Evolutionary conservation across 1,140 invertebrate genomes (phyloP).

Genomic region (Pseudachorutes palmiensis): DNA sequence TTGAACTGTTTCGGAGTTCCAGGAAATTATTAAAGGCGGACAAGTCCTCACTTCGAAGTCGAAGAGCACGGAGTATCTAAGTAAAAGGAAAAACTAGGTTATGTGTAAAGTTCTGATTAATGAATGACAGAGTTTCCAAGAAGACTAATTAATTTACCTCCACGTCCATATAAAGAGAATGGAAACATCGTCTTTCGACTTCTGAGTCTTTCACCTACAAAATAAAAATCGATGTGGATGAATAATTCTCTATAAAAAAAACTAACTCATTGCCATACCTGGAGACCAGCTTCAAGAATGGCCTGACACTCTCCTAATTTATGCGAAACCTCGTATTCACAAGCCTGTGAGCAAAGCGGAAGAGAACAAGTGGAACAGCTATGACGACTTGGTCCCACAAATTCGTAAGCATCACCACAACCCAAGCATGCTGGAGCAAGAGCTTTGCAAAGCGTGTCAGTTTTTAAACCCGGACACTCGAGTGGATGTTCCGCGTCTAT

Average conservation of each 20-base stretch:
- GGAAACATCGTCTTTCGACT: constrained; percentile 25
- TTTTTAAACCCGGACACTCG: background rate
- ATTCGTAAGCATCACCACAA: constrained; percentile 25
- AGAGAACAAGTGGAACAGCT: constrained; percentile 27
- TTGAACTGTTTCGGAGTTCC: constrained; percentile 18
- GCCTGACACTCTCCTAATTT: constrained; percentile 25
- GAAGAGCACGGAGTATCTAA: constrained; percentile 34
- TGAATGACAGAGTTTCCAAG: background rate
- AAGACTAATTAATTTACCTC: background rate
- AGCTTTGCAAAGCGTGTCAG: constrained; percentile 12
- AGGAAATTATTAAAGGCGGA: constrained; percentile 24
- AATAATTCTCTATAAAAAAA: constrained; percentile 1
- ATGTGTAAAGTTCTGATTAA: background rate
- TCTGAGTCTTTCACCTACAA: constrained; percentile 20
- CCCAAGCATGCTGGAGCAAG: constrained; percentile 32
- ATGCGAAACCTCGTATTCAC: constrained; percentile 26
- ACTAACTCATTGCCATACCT: constrained; percentile 26
- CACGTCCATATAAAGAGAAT: constrained; percentile 34
- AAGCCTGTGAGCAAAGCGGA: constrained; percentile 28
- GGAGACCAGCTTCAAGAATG: constrained; percentile 14
- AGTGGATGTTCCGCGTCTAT: background rate
- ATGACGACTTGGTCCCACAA: constrained; percentile 18
- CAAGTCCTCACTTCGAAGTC: constrained; percentile 18
- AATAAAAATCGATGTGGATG: constrained; percentile 4
- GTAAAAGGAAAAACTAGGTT: background rate